phyloP scores from a whole-genome alignment of 2,888 invertebrate genomes.

The Metellina segmentata region DNA sequence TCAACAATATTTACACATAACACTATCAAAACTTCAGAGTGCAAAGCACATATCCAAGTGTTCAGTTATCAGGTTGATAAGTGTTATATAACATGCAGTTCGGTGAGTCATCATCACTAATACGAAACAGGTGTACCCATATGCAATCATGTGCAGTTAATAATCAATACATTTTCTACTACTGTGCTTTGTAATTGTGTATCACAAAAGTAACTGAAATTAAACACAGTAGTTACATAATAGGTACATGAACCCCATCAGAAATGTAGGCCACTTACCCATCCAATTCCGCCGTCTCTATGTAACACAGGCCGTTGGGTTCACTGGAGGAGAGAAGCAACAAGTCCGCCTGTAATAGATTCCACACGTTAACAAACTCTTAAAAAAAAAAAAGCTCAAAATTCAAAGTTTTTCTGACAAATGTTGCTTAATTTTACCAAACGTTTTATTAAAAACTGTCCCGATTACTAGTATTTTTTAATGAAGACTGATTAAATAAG shows the following conservation, averaged over 20 bases:
- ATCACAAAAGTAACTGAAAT: neutral
- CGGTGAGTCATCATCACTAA: too few species aligned
- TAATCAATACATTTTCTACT: too few species aligned
- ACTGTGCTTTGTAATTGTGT: too few species aligned
- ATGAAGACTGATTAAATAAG: neutral
- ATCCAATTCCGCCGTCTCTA: conserved; percentile 99
- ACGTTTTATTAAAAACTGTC: neutral
- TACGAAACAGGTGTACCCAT: too few species aligned
- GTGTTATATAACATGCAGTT: too few species aligned
- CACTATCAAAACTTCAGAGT: too few species aligned
- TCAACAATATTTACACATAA: too few species aligned
- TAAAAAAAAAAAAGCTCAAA: neutral
- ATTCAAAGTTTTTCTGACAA: too few species aligned
- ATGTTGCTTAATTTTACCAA: neutral
- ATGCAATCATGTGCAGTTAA: too few species aligned
- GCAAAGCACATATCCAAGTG: too few species aligned
- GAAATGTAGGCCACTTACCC: conserved; percentile 85
- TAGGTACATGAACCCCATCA: neutral
- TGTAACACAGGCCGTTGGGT: conserved; percentile 99
- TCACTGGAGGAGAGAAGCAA: conserved; percentile 97
- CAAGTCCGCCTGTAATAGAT: conserved; percentile 88
- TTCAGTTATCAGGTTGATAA: too few species aligned
- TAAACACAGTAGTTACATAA: neutral
- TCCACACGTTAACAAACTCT: neutral
- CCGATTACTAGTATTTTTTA: neutral